These are phyloP conservation scores for Meles meles DNA, from an alignment of 2,113 vertebrate genomes.

Conservation along the genomic window DNA sequence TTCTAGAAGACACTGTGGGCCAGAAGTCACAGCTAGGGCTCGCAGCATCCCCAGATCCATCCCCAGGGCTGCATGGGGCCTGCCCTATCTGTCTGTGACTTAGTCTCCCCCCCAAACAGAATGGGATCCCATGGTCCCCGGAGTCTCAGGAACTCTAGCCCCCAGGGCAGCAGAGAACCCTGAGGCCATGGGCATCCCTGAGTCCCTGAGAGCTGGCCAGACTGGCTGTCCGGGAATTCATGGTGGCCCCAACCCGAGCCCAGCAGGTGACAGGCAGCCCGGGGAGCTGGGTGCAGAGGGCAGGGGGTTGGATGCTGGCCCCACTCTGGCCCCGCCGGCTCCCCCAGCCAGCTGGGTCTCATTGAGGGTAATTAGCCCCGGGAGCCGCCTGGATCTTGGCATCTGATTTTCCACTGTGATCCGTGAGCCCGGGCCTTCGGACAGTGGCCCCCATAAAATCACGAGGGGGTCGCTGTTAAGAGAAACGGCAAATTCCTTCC, in stretches of 20 bases:
- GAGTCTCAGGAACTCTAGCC: not conserved
- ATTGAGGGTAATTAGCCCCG: conserved; percentile 53
- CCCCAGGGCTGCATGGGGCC: not conserved
- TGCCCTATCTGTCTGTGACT: not conserved
- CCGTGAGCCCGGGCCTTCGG: conserved; percentile 1
- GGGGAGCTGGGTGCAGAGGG: not conserved
- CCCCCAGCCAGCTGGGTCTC: conserved; percentile 59
- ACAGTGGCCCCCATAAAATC: conserved; percentile 61
- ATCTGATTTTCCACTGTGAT: conserved; percentile 55
- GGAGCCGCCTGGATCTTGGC: not conserved
- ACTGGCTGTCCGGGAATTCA: not conserved
- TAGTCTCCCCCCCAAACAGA: not conserved
- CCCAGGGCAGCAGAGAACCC: not conserved
- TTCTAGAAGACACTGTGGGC: not conserved
- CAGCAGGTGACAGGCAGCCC: not conserved
- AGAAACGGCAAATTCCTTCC: conserved; percentile 69
- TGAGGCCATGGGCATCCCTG: not conserved
- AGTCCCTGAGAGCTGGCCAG: not conserved
- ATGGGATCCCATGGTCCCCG: too few species aligned
- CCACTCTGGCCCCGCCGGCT: not conserved
- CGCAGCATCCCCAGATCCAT: not conserved
- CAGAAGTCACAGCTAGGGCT: not conserved
- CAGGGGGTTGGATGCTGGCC: not conserved
- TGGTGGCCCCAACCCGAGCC: not conserved
- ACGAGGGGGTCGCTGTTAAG: conserved; percentile 60